Conservation (phyloP, 92 coral and sea anemone genomes). For the Paragorgia papillata region DNA sequence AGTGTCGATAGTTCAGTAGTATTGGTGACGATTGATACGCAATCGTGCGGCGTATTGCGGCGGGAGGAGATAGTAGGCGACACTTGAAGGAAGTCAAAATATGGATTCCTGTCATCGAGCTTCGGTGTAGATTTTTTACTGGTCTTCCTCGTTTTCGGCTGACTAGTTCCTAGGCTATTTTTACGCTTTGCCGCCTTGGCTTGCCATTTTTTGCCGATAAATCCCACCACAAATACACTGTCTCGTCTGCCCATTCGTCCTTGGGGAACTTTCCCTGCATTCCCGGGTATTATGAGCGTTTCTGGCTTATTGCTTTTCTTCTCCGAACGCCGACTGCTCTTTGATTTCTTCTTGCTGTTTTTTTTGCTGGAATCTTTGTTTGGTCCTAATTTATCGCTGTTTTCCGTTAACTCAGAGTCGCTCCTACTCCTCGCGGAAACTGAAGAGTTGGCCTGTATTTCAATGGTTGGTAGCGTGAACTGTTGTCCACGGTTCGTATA, state of each 20-base stretch:
- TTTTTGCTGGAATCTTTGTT: neutral
- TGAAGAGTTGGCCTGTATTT: conserved; percentile 17
- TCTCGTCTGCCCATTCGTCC: conserved; percentile 97
- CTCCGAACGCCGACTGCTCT: conserved; percentile 38
- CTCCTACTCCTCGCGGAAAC: conserved; percentile 12
- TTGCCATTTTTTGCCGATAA: conserved; percentile 94
- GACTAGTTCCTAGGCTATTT: neutral
- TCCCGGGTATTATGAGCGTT: conserved; percentile 68
- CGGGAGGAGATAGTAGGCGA: neutral
- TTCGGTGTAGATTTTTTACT: neutral
- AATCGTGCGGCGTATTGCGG: neutral
- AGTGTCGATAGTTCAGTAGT: conserved; percentile 2
- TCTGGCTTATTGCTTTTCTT: conserved; percentile 64
- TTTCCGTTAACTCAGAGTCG: neutral
- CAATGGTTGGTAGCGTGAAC: neutral
- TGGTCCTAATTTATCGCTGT: neutral
- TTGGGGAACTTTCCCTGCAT: conserved; percentile 61
- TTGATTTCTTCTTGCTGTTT: conserved; percentile 8
- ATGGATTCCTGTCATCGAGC: neutral
- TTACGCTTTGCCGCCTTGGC: conserved; percentile 71
- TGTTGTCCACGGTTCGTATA: neutral
- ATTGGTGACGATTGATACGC: conserved; percentile 2
- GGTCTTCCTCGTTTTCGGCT: neutral
- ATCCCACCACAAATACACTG: conserved; percentile 92
- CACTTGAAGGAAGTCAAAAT: conserved; percentile 12